phyloP scores from a whole-genome alignment of 2,113 vertebrate genomes.

The Pimephales promelas region DNA sequence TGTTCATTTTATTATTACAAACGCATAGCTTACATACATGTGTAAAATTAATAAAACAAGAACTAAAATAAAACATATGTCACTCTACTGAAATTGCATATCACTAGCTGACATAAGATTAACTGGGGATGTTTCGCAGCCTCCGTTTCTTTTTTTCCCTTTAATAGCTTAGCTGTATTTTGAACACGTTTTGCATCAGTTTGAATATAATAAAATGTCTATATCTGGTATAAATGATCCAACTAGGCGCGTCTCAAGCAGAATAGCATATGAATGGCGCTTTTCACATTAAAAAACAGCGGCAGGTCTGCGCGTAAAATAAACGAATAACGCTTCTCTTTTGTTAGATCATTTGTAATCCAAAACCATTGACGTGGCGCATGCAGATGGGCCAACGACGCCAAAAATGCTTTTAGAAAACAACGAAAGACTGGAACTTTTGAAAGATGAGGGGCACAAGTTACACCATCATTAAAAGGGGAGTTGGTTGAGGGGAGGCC shows the following conservation, averaged over 20 bases:
- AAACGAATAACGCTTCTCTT: constrained; percentile 38
- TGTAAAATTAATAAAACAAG: background rate
- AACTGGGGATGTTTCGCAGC: background rate
- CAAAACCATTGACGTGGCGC: constrained; percentile 44
- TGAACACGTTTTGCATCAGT: background rate
- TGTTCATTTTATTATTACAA: constrained; percentile 31
- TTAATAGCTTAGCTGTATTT: background rate
- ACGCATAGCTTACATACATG: too few species aligned
- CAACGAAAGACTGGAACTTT: constrained; percentile 48
- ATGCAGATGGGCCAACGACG: constrained; percentile 63
- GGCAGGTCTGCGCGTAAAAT: constrained; percentile 40
- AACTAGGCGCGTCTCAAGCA: background rate
- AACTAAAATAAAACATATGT: background rate
- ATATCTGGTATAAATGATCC: background rate
- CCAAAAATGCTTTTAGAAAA: constrained; percentile 56
- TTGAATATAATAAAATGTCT: background rate
- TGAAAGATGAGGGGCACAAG: constrained; percentile 34
- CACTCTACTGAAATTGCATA: background rate
- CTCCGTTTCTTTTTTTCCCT: background rate
- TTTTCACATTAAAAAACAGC: background rate
- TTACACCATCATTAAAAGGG: constrained; percentile 24
- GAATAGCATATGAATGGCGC: background rate
- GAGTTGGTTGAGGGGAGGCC: constrained; percentile 61
- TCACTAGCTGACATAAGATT: background rate
- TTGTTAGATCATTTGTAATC: constrained; percentile 48